These are phyloP conservation scores for Bettongia penicillata DNA, from an alignment of 2,113 vertebrate species.

Conservation along the genomic window DNA sequence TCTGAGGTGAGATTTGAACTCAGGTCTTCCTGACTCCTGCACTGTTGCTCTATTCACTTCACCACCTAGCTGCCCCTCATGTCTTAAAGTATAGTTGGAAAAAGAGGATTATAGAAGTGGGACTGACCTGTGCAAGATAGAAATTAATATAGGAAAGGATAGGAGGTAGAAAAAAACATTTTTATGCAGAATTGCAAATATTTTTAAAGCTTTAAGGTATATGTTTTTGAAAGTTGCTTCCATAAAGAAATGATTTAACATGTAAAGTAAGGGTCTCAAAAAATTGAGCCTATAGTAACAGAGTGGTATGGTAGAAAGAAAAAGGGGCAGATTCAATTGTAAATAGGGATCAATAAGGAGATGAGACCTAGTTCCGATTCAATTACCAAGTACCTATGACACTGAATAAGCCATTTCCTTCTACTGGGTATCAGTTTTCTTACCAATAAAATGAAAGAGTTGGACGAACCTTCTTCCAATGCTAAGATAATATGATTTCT, in stretches of 20 bases:
- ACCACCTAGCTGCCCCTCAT: not conserved
- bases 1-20: no score
- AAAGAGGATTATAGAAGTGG: not conserved
- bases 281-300: not conserved
- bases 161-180: not conserved
- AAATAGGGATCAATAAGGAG: not conserved
- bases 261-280: not conserved
- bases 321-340: not conserved
- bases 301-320: not conserved
- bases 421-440: not conserved
- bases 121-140: not conserved
- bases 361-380: not conserved
- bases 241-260: not conserved
- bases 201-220: not conserved
- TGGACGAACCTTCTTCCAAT: fast-evolving
- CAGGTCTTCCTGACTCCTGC: no score
- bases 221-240: not conserved
- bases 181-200: not conserved
- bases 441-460: not conserved
- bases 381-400: not conserved
- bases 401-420: not conserved
- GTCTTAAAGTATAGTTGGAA: conserved; percentile 1
- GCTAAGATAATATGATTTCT: not conserved
- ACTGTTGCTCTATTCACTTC: no score
- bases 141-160: not conserved